Evolutionary conservation across 2,888 invertebrate species (phyloP), one percentile per base, ranked within the genome.

Genomic region (Cacoxenus indagator): DNA sequence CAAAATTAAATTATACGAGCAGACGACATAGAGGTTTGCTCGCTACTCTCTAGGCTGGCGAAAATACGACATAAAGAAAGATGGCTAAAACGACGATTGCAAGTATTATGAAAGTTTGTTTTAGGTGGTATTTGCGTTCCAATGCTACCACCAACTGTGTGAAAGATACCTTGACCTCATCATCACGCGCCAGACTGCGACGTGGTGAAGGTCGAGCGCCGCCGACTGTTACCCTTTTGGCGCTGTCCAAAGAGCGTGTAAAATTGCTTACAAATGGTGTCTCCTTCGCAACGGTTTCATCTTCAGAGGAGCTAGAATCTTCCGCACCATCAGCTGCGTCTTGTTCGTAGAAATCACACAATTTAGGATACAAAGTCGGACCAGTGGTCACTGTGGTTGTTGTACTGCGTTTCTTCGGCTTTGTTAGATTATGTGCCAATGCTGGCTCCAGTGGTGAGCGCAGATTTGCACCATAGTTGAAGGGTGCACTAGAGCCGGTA

Each of bases 51-150:
- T 71, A 73, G 66, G 72, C 65, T 68, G 83, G 78, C 5, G 83
- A 80, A 17, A 78, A 54, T 4, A 85, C 57, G 24, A 86, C 84
- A 67, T 85, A 86, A 17, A 87, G 66, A n/a, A 85, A 75, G 2
- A 86, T 77, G 3, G 75, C 74, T 17, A 78, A 4, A 45, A 85
- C 75, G 19, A 83, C 74, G 26, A 76, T 70, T 43, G 79, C 61
- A 14, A 75, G 67, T 11, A 84, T 67, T 9, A 76, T 71, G 5
- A 87, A 74, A 27, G 82, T 81, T 65, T 81, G 82, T 57, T 84
- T 87, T 4, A 87, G 66, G 45, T 86, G 78, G 67, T 86, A 87
- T 72, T 84, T 83, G 9, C 76, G 79, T 43, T 87, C 82, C 70
- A 87, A 59, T 1, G 84, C 77, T 11, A 62, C 24, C 0, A 82